Percentiles rank a stretch among this genome's conserved stretches.
Conservation (phyloP, 2,113 vertebrate species). For the Dicentrarchus labrax region DNA sequence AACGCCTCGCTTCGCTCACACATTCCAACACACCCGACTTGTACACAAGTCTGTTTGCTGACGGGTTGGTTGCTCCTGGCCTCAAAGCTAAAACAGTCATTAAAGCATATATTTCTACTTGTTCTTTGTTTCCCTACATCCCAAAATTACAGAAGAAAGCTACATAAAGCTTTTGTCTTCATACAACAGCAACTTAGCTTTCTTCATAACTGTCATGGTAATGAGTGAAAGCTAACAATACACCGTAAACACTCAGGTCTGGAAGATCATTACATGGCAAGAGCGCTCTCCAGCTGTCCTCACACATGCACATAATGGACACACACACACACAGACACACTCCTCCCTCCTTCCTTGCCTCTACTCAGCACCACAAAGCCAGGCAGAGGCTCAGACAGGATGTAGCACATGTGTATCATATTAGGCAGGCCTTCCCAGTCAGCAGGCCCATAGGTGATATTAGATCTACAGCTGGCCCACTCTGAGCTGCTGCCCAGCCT, state of each 20-base stretch:
- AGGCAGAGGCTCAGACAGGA: slow-evolving; percentile 77
- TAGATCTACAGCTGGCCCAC: slow-evolving; percentile 80
- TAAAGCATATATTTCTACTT: neutral
- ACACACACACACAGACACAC: slow-evolving; percentile 16
- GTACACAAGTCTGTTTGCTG: slow-evolving; percentile 46
- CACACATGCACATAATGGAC: slow-evolving; percentile 35
- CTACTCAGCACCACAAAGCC: slow-evolving; percentile 39
- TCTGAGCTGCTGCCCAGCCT: slow-evolving; percentile 57
- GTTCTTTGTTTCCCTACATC: neutral
- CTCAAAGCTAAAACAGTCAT: slow-evolving; percentile 18
- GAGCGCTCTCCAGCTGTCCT: slow-evolving; percentile 59
- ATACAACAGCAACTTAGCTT: neutral
- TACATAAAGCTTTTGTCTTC: slow-evolving; percentile 8
- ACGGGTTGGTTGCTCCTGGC: slow-evolving; percentile 8
- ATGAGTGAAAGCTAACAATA: slow-evolving; percentile 38
- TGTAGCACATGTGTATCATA: slow-evolving; percentile 83
- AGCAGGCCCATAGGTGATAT: slow-evolving; percentile 74
- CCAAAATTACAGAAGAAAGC: slow-evolving; percentile 18
- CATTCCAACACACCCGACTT: slow-evolving; percentile 44
- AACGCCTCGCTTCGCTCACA: slow-evolving; percentile 52
- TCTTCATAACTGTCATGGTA: neutral
- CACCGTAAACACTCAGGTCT: slow-evolving; percentile 30
- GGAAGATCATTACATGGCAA: slow-evolving; percentile 31
- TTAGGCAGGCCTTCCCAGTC: slow-evolving; percentile 74
- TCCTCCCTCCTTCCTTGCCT: neutral